These are phyloP conservation scores for Melipona bicolor DNA, from an alignment of 2,888 invertebrate species.

Conservation along the genomic window DNA sequence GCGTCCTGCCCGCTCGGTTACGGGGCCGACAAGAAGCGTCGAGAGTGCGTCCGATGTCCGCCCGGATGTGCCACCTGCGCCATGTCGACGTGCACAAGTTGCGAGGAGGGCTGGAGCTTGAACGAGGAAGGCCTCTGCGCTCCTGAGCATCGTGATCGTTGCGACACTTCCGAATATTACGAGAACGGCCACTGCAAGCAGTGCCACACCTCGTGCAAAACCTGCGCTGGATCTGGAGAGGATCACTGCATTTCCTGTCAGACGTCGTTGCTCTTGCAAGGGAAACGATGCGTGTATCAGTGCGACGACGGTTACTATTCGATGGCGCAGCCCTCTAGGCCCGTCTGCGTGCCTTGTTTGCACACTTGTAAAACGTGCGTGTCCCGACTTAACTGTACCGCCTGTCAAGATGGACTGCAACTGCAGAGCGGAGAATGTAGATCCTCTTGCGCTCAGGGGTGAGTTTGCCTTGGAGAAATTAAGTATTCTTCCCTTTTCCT, in stretches of 20 bases:
- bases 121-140: constrained; percentile 91
- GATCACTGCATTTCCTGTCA: constrained; percentile 90
- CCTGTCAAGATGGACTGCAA: constrained; percentile 90
- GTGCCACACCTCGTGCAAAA: constrained; percentile 92
- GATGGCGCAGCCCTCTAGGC: constrained; percentile 85
- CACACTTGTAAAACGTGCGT: constrained; percentile 92
- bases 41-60: constrained; percentile 92
- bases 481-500: background rate
- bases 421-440: constrained; percentile 93
- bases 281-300: constrained; percentile 90
- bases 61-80: constrained; percentile 91
- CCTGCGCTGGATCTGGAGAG: constrained; percentile 92
- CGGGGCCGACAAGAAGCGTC: constrained; percentile 91
- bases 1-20: constrained; percentile 90
- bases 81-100: constrained; percentile 90
- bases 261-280: constrained; percentile 90
- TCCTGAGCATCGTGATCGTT: constrained; percentile 89
- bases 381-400: constrained; percentile 92
- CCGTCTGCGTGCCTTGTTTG: constrained; percentile 90
- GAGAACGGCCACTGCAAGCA: constrained; percentile 89
- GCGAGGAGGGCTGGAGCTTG: constrained; percentile 90
- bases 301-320: constrained; percentile 92
- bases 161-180: constrained; percentile 88
- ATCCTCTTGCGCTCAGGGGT: constrained; percentile 91
- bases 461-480: constrained; percentile 58